phyloP scores from a whole-genome alignment of 2,888 invertebrate species.

The Megastigmus dorsalis region DNA sequence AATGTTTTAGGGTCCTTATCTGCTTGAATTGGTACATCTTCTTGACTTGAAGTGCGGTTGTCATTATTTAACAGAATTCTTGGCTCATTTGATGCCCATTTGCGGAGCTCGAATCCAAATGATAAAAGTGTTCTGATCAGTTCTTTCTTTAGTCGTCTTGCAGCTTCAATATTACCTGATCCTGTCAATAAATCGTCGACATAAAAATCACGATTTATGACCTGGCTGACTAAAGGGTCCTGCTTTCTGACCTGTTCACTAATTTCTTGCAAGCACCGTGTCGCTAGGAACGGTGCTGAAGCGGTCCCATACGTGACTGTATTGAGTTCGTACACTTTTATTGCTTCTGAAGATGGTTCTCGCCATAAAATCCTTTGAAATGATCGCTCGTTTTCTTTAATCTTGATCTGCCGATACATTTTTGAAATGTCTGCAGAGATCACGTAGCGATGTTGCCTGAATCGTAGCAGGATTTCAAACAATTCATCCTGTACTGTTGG shows the following conservation, averaged over 20 bases:
- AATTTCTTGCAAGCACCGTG: constrained; percentile 53
- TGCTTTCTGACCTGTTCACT: neutral
- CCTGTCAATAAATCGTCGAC: neutral
- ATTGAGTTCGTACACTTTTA: constrained; percentile 49
- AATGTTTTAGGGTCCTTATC: constrained; percentile 6
- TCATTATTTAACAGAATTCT: too few relatives aligned
- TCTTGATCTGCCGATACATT: constrained; percentile 60
- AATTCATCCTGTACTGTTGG: constrained; percentile 53
- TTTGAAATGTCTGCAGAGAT: constrained; percentile 61
- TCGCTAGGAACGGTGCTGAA: constrained; percentile 58
- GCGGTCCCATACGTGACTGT: constrained; percentile 60
- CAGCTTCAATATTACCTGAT: neutral
- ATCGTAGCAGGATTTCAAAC: constrained; percentile 47
- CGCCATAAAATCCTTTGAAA: constrained; percentile 63
- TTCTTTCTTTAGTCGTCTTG: neutral
- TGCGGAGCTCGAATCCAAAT: neutral
- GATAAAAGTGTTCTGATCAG: too few relatives aligned
- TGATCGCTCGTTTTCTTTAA: constrained; percentile 47
- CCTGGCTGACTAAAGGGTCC: constrained; percentile 33
- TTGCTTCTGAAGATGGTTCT: neutral
- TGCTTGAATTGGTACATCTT: neutral
- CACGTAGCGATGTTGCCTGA: constrained; percentile 43
- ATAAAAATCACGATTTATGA: constrained; percentile 47
- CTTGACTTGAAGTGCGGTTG: neutral
- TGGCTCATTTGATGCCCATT: constrained; percentile 7